Evolutionary conservation across 2,888 invertebrate genomes (phyloP).

Genomic region (Tetragnatha montana): DNA sequence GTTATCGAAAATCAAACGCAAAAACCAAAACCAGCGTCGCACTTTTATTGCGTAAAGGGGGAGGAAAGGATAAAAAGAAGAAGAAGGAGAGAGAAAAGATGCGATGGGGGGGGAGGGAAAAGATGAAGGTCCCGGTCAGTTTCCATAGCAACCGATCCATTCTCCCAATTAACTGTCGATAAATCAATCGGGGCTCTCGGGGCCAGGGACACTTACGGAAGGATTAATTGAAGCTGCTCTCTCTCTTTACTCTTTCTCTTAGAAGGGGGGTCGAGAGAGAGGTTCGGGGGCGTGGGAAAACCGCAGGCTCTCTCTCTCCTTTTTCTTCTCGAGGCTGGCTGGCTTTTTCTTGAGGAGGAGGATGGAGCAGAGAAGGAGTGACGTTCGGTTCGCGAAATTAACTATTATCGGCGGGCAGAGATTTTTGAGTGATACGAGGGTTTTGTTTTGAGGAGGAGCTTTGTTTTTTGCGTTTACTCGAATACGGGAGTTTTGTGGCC

Average conservation of each 20-base stretch:
- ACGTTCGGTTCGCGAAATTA: conserved; percentile 42
- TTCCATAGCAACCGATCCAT: conserved; percentile 72
- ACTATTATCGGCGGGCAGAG: conserved; percentile 64
- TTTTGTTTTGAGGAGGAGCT: conserved; percentile 3
- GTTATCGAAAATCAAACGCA: conserved; percentile 72
- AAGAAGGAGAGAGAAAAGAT: conserved; percentile 49
- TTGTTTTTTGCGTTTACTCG: conserved; percentile 8
- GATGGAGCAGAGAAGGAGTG: not conserved
- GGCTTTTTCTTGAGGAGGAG: conserved; percentile 14
- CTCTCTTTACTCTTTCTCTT: conserved; percentile 31
- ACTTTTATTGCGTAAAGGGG: conserved; percentile 66
- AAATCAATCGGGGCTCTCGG: conserved; percentile 72
- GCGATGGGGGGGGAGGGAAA: conserved; percentile 32
- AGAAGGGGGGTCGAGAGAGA: conserved; percentile 11
- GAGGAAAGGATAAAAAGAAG: conserved; percentile 21
- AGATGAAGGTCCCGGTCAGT: conserved; percentile 70
- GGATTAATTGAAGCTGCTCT: conserved; percentile 71
- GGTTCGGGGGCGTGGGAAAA: conserved; percentile 63
- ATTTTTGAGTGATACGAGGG: conserved; percentile 60
- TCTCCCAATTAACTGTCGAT: conserved; percentile 73
- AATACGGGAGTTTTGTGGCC: not conserved
- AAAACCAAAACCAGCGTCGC: conserved; percentile 71
- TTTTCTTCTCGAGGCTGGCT: conserved; percentile 3
- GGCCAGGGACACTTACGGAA: conserved; percentile 69
- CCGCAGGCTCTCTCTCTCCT: conserved; percentile 59